phyloP scores from a whole-genome alignment of 2,888 invertebrate genomes.

The Sesia bembeciformis region DNA sequence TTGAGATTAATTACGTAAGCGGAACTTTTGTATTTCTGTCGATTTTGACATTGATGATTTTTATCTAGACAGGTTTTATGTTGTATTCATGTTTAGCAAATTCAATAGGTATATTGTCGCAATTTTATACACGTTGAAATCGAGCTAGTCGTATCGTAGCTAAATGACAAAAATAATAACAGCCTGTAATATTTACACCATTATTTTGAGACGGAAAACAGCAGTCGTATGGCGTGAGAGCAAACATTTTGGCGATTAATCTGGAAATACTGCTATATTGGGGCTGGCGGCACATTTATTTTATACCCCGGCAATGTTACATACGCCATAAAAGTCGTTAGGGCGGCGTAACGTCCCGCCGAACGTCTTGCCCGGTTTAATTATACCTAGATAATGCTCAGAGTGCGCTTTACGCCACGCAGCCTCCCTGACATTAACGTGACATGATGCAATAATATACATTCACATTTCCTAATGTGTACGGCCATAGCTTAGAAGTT shows the following conservation, averaged over 20 bases:
- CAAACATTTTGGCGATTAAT: conserved; percentile 71
- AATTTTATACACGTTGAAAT: too few species aligned
- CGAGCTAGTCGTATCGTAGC: too few species aligned
- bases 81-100: too few species aligned
- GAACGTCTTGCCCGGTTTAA: conserved; percentile 68
- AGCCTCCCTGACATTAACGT: conserved; percentile 41
- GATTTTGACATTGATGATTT: too few species aligned
- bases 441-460: conserved; percentile 59
- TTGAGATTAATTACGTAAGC: too few species aligned
- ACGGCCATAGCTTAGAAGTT: conserved; percentile 10
- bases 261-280: conserved; percentile 59
- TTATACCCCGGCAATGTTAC: conserved; percentile 73
- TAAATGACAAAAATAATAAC: conserved; percentile 22
- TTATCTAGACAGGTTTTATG: too few species aligned
- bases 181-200: conserved; percentile 39
- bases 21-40: too few species aligned
- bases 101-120: too few species aligned
- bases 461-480: conserved; percentile 47
- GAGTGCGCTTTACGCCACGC: conserved; percentile 37
- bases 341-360: conserved; percentile 71
- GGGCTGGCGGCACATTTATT: conserved; percentile 69
- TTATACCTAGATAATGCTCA: conserved; percentile 67
- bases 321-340: conserved; percentile 74
- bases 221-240: conserved; percentile 51
- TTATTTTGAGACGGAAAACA: conserved; percentile 37